These are phyloP conservation scores for Natrix natrix DNA, from an alignment of 2,797 vertebrate species.

Conservation along the genomic window DNA sequence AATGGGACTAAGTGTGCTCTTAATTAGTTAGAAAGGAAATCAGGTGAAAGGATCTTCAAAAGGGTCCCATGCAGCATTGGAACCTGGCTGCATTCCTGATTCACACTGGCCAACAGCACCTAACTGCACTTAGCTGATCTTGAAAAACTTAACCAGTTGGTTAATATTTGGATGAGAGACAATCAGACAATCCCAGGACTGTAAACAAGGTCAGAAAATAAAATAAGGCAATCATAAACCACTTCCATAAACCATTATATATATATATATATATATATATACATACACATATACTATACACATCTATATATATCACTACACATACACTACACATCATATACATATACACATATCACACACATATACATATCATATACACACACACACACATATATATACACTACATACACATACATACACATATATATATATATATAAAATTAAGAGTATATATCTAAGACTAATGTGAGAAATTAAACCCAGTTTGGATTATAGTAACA, in stretches of 20 bases:
- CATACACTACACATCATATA: no score
- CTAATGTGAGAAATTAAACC: neutral
- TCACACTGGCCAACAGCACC: neutral
- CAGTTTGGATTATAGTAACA: neutral
- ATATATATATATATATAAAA: neutral
- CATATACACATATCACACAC: no score
- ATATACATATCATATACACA: no score
- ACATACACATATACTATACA: no score
- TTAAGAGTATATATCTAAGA: neutral
- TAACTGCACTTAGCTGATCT: neutral
- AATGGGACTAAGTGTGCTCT: neutral
- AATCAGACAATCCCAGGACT: neutral
- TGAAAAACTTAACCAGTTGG: neutral
- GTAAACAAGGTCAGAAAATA: neutral
- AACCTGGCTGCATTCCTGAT: neutral
- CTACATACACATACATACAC: no score
- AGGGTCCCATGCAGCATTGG: neutral
- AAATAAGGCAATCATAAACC: neutral
- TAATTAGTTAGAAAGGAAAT: neutral
- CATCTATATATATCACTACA: no score
- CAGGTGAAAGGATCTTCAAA: neutral
- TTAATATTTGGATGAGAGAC: neutral
- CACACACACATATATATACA: no score
- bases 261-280: neutral
- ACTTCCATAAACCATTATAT: no score